Base-by-base conservation (phyloP, 2,888 invertebrate species). In the Notocelia uddmanniana region DNA sequence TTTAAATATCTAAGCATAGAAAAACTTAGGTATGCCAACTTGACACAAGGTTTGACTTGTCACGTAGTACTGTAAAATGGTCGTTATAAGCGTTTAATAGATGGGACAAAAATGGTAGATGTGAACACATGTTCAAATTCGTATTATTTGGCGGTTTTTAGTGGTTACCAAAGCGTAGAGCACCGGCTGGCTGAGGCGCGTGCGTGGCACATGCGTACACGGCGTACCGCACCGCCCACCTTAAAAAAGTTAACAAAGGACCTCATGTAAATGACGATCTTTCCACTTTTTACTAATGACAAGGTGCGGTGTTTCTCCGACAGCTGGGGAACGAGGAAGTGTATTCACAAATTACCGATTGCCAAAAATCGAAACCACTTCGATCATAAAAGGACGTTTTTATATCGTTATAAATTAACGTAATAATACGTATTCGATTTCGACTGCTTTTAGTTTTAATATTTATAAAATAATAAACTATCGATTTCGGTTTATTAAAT, bases 291-390 rank as follows among this genome's bases (percentile, higher is more conserved):
- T 88, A 89, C 78, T 87, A 87, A 90, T 89, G 83, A 88, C 83
- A 88, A 86, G 85, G 86, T 88, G 86, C 85, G 81, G 81, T 81
- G 79, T 90, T 90, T 90, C 90, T 77, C 88, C 83, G 87, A 81
- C 92, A 93, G 91, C 85, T 92, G 93, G 86, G 75, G 78, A 76
- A 89, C 81, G 85, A 89, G 91, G 89, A 92, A 91, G 90, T 88
- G 80, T 77, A 79, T 76, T 81, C 82, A 80, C 80, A 84, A 88
- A 88, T 89, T 87, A 83, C 80, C 77, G 77, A 86, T 88, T 85
- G 86, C 85, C 86, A 84, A 91, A 89, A 89, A 86, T 87, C 79
- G 81, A 83, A 83, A 87, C 81, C 81, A 71, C 78, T 80, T 74
- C 74, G 74, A 80, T 81, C 81, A 81, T 80, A 81, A 78, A 80